Conservation (phyloP, 2,888 invertebrate genomes). For the Polydesmus complanatus region DNA sequence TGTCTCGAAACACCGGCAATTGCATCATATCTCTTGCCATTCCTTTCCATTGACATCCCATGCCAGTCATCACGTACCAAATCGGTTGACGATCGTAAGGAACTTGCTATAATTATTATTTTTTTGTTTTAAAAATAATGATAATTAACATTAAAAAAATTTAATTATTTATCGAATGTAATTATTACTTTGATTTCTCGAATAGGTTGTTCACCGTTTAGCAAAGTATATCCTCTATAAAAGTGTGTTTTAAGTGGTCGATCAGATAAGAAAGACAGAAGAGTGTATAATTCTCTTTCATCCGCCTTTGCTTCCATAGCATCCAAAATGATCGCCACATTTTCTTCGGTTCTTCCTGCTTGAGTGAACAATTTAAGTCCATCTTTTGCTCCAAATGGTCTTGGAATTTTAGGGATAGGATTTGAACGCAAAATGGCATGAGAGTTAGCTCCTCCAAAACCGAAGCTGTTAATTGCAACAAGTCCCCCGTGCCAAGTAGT, state of each 20-base stretch:
- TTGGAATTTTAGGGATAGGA: not conserved
- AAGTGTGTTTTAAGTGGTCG: slow-evolving; percentile 28
- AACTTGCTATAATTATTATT: not conserved
- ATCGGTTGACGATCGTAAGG: slow-evolving; percentile 24
- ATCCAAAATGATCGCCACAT: slow-evolving; percentile 24
- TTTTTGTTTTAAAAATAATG: not conserved
- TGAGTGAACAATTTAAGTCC: not conserved
- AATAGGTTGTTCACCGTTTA: slow-evolving; percentile 27
- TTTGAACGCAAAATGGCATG: slow-evolving; percentile 26
- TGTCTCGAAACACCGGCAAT: slow-evolving; percentile 33
- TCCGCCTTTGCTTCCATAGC: not conserved
- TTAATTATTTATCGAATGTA: too few species aligned
- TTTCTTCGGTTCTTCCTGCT: slow-evolving; percentile 32
- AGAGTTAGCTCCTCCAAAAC: slow-evolving; percentile 34
- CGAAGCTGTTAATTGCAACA: slow-evolving; percentile 35
- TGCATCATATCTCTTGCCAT: slow-evolving; percentile 38
- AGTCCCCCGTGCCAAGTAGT: slow-evolving; percentile 35
- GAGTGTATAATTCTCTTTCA: not conserved
- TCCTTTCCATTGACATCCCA: slow-evolving; percentile 41
- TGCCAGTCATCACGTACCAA: slow-evolving; percentile 40
- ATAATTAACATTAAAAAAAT: not conserved
- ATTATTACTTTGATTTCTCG: not conserved
- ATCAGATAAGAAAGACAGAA: not conserved
- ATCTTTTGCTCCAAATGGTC: not conserved
- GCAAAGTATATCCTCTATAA: slow-evolving; percentile 34